A percentile compares a stretch with the other conserved stretches of the same genome.
Evolutionary conservation across 2,113 vertebrate genomes (phyloP).

Genomic region (Saimiri boliviensis): DNA sequence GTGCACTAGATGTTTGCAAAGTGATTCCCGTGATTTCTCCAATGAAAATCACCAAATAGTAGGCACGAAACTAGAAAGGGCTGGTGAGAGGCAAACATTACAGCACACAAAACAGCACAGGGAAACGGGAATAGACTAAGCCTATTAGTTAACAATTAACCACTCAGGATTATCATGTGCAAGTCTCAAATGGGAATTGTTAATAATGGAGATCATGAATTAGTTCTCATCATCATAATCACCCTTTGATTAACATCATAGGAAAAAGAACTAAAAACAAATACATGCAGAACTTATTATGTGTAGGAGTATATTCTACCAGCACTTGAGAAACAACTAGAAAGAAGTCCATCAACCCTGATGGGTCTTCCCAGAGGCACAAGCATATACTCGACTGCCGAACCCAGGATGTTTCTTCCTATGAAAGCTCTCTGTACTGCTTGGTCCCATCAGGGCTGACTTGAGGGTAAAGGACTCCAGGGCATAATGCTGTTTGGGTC

Average conservation of each 20-base stretch:
- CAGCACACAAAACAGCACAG: not conserved
- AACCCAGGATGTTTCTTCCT: not conserved
- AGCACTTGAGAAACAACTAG: not conserved
- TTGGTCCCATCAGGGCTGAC: no score
- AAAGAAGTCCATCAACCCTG: not conserved
- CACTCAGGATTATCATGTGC: slow-evolving; percentile 58
- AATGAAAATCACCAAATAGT: not conserved
- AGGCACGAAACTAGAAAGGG: not conserved
- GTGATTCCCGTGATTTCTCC: not conserved
- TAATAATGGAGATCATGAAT: slow-evolving; percentile 73
- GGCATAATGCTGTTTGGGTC: not conserved
- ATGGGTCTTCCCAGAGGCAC: not conserved
- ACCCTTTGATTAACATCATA: slow-evolving; percentile 63
- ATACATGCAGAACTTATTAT: slow-evolving; percentile 11
- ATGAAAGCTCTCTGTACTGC: not conserved
- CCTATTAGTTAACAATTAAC: slow-evolving; percentile 57
- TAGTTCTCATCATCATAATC: slow-evolving; percentile 62
- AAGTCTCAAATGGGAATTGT: slow-evolving; percentile 54
- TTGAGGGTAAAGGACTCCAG: not conserved
- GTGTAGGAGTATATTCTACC: not conserved
- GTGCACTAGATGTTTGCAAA: not conserved
- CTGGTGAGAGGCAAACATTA: not conserved
- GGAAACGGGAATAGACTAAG: slow-evolving; percentile 33
- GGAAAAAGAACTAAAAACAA: slow-evolving; percentile 49
- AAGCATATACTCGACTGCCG: not conserved